Evolutionary conservation across 2,888 invertebrate genomes (phyloP).

Genomic region (Callosobruchus maculatus): DNA sequence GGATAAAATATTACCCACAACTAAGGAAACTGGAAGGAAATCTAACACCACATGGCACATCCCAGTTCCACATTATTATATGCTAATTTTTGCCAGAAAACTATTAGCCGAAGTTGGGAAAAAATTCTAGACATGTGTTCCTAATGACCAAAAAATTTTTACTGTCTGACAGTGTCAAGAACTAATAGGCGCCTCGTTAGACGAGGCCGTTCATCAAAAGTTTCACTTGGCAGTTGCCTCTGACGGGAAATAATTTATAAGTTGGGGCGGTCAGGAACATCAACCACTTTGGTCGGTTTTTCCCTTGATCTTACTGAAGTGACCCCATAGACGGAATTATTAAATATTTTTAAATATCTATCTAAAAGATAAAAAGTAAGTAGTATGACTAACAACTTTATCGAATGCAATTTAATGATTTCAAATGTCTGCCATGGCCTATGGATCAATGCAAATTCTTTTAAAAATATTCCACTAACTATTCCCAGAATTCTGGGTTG

Average conservation of each 20-base stretch:
- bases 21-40: neutral
- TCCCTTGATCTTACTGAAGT: no score
- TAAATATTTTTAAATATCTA: no score
- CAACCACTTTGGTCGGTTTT: no score
- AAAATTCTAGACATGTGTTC: conserved; percentile 23
- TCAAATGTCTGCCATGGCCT: no score
- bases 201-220: neutral
- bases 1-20: neutral
- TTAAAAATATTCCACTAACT: no score
- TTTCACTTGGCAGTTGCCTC: neutral
- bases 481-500: no score
- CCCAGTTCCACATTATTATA: neutral
- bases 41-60: neutral
- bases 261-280: neutral
- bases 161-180: neutral
- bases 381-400: no score
- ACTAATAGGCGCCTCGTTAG: neutral
- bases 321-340: no score
- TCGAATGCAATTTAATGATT: no score
- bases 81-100: conserved; percentile 19
- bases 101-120: conserved; percentile 22
- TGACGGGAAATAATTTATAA: neutral
- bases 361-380: no score
- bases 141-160: conserved; percentile 26
- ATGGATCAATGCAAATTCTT: no score